phyloP scores from a whole-genome alignment of 2,888 invertebrate genomes.

The Glomeris marginata region DNA sequence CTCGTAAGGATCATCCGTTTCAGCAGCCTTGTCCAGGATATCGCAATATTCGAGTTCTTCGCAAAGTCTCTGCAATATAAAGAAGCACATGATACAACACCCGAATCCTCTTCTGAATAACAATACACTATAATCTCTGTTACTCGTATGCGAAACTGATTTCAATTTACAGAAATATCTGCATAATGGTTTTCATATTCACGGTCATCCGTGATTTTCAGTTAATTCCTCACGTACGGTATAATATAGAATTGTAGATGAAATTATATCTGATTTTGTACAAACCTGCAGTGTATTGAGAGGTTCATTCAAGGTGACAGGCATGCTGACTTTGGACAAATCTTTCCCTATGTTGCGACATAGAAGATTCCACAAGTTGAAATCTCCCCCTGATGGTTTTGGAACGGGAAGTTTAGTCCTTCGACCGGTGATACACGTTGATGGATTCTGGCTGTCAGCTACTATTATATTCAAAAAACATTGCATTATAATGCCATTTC shows the following conservation, averaged over 20 bases:
- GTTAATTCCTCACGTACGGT: too few relatives aligned
- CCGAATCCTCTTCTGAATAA: too few relatives aligned
- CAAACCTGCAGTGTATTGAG: constrained; percentile 58
- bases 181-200: too few relatives aligned
- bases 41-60: constrained; percentile 73
- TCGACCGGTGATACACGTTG: constrained; percentile 34
- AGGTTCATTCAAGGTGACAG: constrained; percentile 70
- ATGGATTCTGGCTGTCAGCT: neutral
- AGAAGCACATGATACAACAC: too few relatives aligned
- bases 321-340: constrained; percentile 70
- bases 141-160: too few relatives aligned
- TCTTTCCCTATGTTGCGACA: constrained; percentile 75
- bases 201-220: too few relatives aligned
- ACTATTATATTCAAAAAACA: neutral
- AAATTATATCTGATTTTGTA: neutral
- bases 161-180: too few relatives aligned
- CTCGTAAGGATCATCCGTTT: constrained; percentile 47
- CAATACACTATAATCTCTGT: neutral
- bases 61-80: constrained; percentile 48
- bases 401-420: constrained; percentile 53
- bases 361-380: constrained; percentile 62
- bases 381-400: constrained; percentile 55
- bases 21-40: constrained; percentile 57
- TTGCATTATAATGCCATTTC: neutral
- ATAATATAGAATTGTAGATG: too few relatives aligned